Percentiles rank a stretch among this genome's conserved stretches.
Evolutionary conservation across 92 coral and sea anemone species (phyloP).

Genomic region (Zoanthus sociatus): DNA sequence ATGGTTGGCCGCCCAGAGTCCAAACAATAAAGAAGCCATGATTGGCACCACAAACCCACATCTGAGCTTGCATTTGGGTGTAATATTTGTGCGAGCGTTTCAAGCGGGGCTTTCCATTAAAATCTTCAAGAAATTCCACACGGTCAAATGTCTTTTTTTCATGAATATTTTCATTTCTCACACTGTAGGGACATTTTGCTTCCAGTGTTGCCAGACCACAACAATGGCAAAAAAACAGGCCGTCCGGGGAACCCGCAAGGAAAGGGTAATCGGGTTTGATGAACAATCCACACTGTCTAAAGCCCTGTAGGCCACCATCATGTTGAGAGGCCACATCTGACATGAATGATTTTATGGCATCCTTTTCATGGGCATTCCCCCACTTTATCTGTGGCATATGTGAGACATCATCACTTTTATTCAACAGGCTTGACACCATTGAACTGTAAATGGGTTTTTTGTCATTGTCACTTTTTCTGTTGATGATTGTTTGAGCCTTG

Average conservation of each 20-base stretch:
- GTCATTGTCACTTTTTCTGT: conserved; percentile 49
- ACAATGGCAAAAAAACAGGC: conserved; percentile 57
- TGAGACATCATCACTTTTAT: conserved; percentile 55
- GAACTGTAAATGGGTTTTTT: conserved; percentile 40
- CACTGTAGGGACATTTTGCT: conserved; percentile 59
- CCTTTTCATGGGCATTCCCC: conserved; percentile 60
- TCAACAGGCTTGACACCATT: conserved; percentile 55
- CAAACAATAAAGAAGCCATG: conserved; percentile 66
- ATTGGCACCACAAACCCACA: conserved; percentile 64
- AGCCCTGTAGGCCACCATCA: conserved; percentile 64
- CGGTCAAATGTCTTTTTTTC: conserved; percentile 38
- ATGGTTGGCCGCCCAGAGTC: conserved; percentile 57
- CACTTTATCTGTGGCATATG: conserved; percentile 60
- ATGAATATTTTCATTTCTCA: conserved; percentile 57
- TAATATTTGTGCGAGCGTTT: conserved; percentile 69
- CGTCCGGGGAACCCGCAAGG: conserved; percentile 74
- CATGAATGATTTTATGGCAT: conserved; percentile 65
- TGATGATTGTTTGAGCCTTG: conserved; percentile 49
- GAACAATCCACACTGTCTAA: conserved; percentile 56
- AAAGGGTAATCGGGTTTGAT: conserved; percentile 58
- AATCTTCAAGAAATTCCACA: conserved; percentile 64
- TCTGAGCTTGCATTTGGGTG: conserved; percentile 72
- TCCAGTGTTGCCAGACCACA: conserved; percentile 50
- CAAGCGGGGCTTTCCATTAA: conserved; percentile 68
- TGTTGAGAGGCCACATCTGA: conserved; percentile 77